Base-by-base conservation (phyloP, 37 sponge, comb jelly and placozoan genomes). In the Bolinopsis microptera region DNA sequence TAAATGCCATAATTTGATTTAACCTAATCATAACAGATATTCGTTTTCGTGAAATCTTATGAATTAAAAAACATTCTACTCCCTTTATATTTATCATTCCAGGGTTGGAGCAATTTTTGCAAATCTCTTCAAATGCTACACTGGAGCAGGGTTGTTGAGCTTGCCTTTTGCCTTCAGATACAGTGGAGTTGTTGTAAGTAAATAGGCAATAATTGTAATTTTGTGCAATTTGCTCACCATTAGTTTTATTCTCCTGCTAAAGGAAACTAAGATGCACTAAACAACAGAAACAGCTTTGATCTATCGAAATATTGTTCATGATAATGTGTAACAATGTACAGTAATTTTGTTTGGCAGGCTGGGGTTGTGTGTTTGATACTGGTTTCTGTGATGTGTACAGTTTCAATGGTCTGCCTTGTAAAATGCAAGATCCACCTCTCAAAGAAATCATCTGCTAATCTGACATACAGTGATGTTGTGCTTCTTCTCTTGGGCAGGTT, bases 131-230 rank as follows among this genome's bases (percentile, higher is more conserved):
- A 86, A 86, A 34, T 86, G 90, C 61, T 86, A 86, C 61, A 86
- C 90, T 33, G 90, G 90, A 40, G 90, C 90, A 39, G 90, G 90
- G 1, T n/a, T 86, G 24, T 27, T 86, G 25, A 86, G 90, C 35
- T 48, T 86, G 27, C 90, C 90, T 0, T 86, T 86, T 41, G 90
- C 90, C 31, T 86, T 86, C 61, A 39, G 90, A 86, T 86, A 86
- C 22, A 86, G 90, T 41, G 90, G 90, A 2, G 35, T 86, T 40
- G 41, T 86, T 8, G 90, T 86, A 24, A 86, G 90, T 86, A 1
- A 34, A 41, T 86, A n/a, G n/a, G n/a, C n/a, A n/a, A n/a, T n/a
- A n/a, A n/a, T n/a, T n/a, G n/a, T n/a, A n/a, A n/a, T n/a, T n/a
- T n/a, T n/a, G n/a, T n/a, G n/a, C n/a, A n/a, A n/a, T n/a, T n/a